Evolutionary conservation across 2,113 vertebrate species (phyloP), one percentile per base, ranked within the genome.

Genomic region (Nestor notabilis): DNA sequence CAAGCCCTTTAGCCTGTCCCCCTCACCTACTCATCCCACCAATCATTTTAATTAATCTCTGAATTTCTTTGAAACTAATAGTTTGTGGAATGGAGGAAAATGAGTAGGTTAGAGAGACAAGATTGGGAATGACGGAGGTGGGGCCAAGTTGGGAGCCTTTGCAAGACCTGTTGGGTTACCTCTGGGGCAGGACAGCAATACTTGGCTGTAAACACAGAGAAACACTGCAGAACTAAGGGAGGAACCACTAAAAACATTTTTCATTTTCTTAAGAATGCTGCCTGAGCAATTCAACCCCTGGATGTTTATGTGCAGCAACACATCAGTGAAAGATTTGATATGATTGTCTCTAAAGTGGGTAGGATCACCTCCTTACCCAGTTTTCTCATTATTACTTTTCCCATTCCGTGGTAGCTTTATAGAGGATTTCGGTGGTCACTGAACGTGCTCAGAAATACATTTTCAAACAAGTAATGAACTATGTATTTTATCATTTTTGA

Each of bases 11-110:
- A 83, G 95, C 93, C 91, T 95, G 95, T 93, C 93, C 94, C 92
- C 92, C 90, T 94, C 95, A 96, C 95, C 94, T 96, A 97, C 72
- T 97, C 97, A 95, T 92, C 90, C 76, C 93, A 96, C 95, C 95
- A 96, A 91, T 97, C 95, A 96, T 97, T 97, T 97, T 96, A 97
- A 97, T 96, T 96, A 94, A 97, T 97, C 94, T 96, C 91, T 94
- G 92, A 52, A 96, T 95, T 97, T 97, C 95, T 97, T 97, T 96
- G 96, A 97, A 97, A 96, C 94, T 95, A 95, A 77, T 92, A 65
- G 92, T 97, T 97, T 91, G 96, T 96, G 97, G 96, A 97, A 97
- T 93, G 93, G 95, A 93, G 66, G 96, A 95, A 97, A 97, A 97
- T 97, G 89, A 97, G 49, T 96, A 93, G 95, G 94, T 97, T 97